These are phyloP conservation scores for Pseudanteris insignis DNA, from an alignment of 2,888 invertebrate species.

Conservation along the genomic window DNA sequence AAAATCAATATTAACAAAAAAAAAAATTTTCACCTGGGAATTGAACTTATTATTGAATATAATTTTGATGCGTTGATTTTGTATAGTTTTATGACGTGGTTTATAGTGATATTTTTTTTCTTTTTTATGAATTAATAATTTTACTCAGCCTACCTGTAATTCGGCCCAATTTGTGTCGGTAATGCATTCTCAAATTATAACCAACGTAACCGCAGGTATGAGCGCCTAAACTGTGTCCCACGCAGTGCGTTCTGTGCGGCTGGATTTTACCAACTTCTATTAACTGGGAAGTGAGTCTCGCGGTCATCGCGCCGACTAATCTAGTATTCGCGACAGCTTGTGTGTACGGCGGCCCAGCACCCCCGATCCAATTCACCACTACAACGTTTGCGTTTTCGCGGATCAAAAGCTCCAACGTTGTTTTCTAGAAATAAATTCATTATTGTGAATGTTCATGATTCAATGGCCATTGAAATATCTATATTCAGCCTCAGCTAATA, in stretches of 20 bases:
- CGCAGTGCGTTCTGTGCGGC: slow-evolving; percentile 77
- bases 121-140: background rate
- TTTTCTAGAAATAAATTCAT: too few species aligned
- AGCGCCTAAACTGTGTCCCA: slow-evolving; percentile 88
- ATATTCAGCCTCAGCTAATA: too few species aligned
- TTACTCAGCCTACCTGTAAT: slow-evolving; percentile 73
- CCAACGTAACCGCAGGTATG: slow-evolving; percentile 89
- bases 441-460: too few species aligned
- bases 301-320: slow-evolving; percentile 84
- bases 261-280: slow-evolving; percentile 63
- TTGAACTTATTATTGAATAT: too few species aligned
- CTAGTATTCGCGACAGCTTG: slow-evolving; percentile 93
- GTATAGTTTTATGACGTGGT: too few species aligned
- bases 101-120: slow-evolving; percentile 1
- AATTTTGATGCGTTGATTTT: too few species aligned
- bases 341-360: slow-evolving; percentile 87
- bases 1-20: too few species aligned
- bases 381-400: slow-evolving; percentile 79
- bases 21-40: too few species aligned
- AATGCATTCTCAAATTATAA: slow-evolving; percentile 71
- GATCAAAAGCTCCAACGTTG: slow-evolving; percentile 77
- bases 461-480: too few species aligned
- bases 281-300: slow-evolving; percentile 72
- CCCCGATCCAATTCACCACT: slow-evolving; percentile 86
- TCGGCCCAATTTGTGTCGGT: slow-evolving; percentile 76